Percentiles rank a stretch among this genome's conserved stretches.
phyloP scores from a whole-genome alignment of 2,113 vertebrate genomes.

The Microtus ochrogaster region DNA sequence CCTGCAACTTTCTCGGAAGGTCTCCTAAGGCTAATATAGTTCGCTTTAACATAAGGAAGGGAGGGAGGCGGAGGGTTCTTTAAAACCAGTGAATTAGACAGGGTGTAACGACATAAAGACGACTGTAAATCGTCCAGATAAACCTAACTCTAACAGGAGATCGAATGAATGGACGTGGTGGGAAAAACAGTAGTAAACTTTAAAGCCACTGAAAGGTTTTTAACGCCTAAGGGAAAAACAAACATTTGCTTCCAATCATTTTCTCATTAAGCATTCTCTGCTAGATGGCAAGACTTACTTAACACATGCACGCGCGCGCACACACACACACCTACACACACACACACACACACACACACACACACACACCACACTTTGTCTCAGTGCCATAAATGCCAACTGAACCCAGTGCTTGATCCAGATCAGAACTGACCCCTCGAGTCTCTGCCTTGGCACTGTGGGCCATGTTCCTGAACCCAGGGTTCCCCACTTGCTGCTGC shows the following conservation, averaged over 20 bases:
- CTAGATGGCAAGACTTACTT: conserved; percentile 58
- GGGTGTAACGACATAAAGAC: background rate
- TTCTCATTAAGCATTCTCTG: conserved; percentile 72
- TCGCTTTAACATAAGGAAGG: conserved; percentile 29
- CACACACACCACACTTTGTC: conserved; percentile 42
- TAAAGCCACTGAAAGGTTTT: conserved; percentile 79
- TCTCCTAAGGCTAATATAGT: background rate
- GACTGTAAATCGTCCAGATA: conserved; percentile 56
- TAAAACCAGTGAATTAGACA: background rate
- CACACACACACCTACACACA: background rate
- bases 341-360: conserved; percentile 39
- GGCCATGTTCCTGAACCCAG: background rate
- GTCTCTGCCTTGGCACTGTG: background rate
- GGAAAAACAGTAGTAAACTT: conserved; percentile 80
- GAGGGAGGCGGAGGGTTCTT: background rate
- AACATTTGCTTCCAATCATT: conserved; percentile 83
- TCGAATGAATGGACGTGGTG: conserved; percentile 68
- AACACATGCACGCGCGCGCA: background rate
- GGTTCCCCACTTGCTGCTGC: background rate
- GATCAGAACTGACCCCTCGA: background rate
- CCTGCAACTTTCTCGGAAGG: conserved; percentile 1
- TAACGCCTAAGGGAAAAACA: conserved; percentile 77
- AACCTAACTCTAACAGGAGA: conserved; percentile 51
- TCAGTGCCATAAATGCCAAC: background rate
- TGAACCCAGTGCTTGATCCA: conserved; percentile 6